A percentile compares a stretch with the other conserved stretches of the same genome.
Conservation (phyloP, 1,140 invertebrate genomes). For the Cylas formicarius region DNA sequence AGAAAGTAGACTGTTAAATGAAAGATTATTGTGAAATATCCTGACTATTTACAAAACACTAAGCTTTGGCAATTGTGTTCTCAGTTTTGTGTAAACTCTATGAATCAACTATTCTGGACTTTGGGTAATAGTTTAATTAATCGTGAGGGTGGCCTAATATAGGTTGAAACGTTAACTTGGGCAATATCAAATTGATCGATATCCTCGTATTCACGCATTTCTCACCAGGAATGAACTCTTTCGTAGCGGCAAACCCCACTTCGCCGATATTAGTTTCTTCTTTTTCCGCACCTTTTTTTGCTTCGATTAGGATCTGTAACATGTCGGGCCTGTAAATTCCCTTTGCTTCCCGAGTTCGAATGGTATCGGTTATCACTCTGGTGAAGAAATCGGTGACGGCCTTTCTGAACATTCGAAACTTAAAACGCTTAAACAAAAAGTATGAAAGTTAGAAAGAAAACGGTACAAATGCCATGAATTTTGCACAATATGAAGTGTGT, state of each 20-base stretch:
- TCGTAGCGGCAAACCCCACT: constrained; percentile 24
- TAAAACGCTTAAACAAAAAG: constrained; percentile 14
- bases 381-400: constrained; percentile 25
- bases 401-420: constrained; percentile 16
- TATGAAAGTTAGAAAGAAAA: background rate
- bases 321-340: constrained; percentile 43
- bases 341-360: constrained; percentile 39
- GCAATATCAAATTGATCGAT: no score
- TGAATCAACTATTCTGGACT: background rate
- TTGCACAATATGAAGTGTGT: no score
- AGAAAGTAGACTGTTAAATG: no score
- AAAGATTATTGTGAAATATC: no score
- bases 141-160: no score
- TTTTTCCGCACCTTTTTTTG: constrained; percentile 25
- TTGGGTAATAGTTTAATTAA: background rate
- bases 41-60: no score
- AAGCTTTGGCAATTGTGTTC: no score
- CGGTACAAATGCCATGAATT: background rate
- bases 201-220: no score
- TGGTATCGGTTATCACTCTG: constrained; percentile 26
- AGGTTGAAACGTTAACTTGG: no score
- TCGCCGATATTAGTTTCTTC: constrained; percentile 9
- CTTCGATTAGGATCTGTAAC: constrained; percentile 42
- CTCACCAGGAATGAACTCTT: constrained; percentile 24
- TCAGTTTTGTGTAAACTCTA: no score